These are phyloP conservation scores for Oceanites oceanicus DNA, from an alignment of 2,113 vertebrate species.

Conservation along the genomic window DNA sequence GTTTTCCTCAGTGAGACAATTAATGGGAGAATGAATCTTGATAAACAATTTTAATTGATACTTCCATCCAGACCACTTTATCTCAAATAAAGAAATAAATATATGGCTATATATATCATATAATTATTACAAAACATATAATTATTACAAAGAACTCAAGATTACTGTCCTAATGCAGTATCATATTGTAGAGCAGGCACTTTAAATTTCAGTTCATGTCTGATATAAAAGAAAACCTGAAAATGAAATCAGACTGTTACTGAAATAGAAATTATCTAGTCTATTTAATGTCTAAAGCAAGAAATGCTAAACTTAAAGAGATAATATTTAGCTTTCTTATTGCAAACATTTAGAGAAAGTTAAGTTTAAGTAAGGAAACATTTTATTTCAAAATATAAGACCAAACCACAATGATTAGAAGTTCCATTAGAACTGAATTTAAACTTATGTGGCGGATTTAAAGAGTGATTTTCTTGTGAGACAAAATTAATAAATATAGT, in stretches of 20 bases:
- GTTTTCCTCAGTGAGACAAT: neutral
- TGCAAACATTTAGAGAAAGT: neutral
- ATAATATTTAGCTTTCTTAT: neutral
- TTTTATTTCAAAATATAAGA: neutral
- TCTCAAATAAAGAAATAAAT: neutral
- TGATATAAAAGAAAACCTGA: neutral
- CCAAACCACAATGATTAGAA: neutral
- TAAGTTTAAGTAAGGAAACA: neutral
- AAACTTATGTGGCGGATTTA: neutral
- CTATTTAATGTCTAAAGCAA: neutral
- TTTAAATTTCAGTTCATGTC: neutral
- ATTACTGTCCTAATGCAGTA: neutral
- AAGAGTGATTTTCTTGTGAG: neutral
- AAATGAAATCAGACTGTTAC: neutral
- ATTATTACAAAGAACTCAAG: neutral
- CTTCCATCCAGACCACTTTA: neutral
- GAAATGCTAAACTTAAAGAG: neutral
- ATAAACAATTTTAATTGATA: neutral
- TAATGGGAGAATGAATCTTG: neutral
- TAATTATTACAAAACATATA: neutral
- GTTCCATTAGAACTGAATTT: neutral
- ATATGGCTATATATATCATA: neutral
- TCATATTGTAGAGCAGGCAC: neutral
- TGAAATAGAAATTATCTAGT: neutral
- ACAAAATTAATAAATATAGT: neutral